Evolutionary conservation across 2,888 invertebrate species (phyloP), one percentile per base, ranked within the genome.

Genomic region (Platycheirus rosarum): DNA sequence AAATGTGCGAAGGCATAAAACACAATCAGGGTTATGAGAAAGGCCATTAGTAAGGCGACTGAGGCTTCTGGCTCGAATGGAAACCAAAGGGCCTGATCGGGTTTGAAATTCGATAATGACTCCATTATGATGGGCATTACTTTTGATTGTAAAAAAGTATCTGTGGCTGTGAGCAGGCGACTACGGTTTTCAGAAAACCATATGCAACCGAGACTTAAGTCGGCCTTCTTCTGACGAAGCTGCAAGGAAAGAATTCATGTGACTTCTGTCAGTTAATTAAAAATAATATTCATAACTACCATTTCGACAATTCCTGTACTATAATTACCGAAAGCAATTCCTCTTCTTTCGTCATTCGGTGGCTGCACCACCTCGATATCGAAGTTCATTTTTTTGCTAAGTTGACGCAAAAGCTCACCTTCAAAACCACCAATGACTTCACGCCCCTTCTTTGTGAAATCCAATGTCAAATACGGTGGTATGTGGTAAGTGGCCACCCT

Each of bases 171-270:
- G 4, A 86, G 70, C 2, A 85, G 76, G 14, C 55, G 23, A 2
- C 70, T 48, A 0, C 84, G 75, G 16, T 62, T 46, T 4, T 84
- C 84, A 1, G 85, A 84, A 23, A 85, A 85, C 3, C 85, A 74
- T 13, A 86, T 80, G 26, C 86, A 87, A 0, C 88, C 87, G 32
- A 87, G 75, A 13, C 85, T 85, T 53, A 88, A 60, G 26, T 88
- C 86, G 3, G 85, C 86, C 1, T 66, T 53, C 14, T 37, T 73
- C 7, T 66, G 65, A 37, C 85, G 63, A 1, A 85, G 65, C 86
- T 86, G 2, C 3, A 13, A 35, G 7, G 4, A 14, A 16, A 23
- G 11, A 23, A 13, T 0, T 29, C 5, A 11, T 5, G 5, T n/a
- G n/a, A n/a, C n/a, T n/a, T n/a, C n/a, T n/a, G n/a, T 18, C 40